Percentiles rank a stretch among this genome's conserved stretches.
phyloP scores from a whole-genome alignment of 2,113 vertebrate species.

The Arothron firmamentum region DNA sequence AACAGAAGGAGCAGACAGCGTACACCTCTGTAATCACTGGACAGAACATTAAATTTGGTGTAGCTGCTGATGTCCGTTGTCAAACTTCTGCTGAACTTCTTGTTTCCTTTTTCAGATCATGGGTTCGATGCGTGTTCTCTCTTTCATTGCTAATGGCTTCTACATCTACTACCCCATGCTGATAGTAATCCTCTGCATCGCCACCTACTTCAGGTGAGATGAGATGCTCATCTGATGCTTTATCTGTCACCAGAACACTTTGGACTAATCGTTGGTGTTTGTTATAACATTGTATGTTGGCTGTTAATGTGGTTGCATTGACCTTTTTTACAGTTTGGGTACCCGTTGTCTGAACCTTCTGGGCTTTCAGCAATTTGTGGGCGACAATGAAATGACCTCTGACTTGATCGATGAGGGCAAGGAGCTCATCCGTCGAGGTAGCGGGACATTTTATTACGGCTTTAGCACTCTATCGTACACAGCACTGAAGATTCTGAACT shows the following conservation, averaged over 20 bases:
- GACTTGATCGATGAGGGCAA: constrained; percentile 96
- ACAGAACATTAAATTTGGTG: background rate
- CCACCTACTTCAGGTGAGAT: constrained; percentile 94
- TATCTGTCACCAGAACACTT: no score
- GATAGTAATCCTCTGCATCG: constrained; percentile 96
- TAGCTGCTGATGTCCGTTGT: background rate
- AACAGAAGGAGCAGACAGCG: constrained; percentile 86
- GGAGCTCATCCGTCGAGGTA: constrained; percentile 90
- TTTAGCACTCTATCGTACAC: no score
- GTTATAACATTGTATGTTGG: no score
- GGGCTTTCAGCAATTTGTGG: constrained; percentile 97
- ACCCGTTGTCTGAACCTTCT: constrained; percentile 95
- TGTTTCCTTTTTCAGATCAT: constrained; percentile 83
- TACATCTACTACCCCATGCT: constrained; percentile 99
- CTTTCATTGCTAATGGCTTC: constrained; percentile 94
- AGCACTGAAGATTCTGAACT: background rate
- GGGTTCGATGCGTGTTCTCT: constrained; percentile 94
- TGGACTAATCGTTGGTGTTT: no score
- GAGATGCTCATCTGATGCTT: no score
- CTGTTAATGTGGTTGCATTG: no score
- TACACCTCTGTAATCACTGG: constrained; percentile 85
- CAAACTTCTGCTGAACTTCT: background rate
- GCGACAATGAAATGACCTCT: constrained; percentile 95
- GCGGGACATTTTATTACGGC: background rate
- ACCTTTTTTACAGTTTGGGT: constrained; percentile 79